Base-by-base conservation (phyloP, 1,140 invertebrate genomes). In the Caerostris darwini region DNA sequence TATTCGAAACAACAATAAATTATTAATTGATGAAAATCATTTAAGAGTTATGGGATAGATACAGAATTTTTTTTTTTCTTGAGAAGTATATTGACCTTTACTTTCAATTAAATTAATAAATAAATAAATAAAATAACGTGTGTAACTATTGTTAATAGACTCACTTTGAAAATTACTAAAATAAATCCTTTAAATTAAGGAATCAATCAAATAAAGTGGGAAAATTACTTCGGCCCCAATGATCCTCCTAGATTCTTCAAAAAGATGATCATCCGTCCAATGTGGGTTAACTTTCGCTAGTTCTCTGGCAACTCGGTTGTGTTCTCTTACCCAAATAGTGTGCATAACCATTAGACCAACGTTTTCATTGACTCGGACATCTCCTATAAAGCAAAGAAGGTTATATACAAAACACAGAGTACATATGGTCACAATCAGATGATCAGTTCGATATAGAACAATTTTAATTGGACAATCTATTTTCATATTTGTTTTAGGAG, bases 281-380 rank as follows among this genome's bases (percentile, higher is more conserved):
- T 95, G 95, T 14, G 95, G 93, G 86, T 96, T 96, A 5, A 96
- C 12, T 10, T 59, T 14, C 1, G 91, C 34, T 7, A 96, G 94
- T 61, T 91, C n/a, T 19, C 94, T 58, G 0, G 95, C 96, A 57
- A 96, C 92, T 57, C 95, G 82, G 94, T 96, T 96, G 92, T 96
- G 96, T 92, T 96, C 95, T 50, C 96, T 81, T 14, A 95, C 93
- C 94, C 96, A 96, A 10, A 96, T 92, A 7, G 97, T 97, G 81
- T 96, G 96, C 94, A 96, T 96, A 95, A 95, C 94, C 94, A 95
- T 96, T 86, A 95, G 95, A 88, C 95, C 96, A 91, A 98, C 97
- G 81, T 97, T 97, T 93, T 97, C 97, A 96, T 98, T 98, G 0
- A 97, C 97, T 61, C 98, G 96, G 1, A 98, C 95, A 53, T 97